Evolutionary conservation across 1,140 invertebrate genomes (phyloP), one percentile per base, ranked within the genome.

Genomic region (Lysiphlebus fabarum): DNA sequence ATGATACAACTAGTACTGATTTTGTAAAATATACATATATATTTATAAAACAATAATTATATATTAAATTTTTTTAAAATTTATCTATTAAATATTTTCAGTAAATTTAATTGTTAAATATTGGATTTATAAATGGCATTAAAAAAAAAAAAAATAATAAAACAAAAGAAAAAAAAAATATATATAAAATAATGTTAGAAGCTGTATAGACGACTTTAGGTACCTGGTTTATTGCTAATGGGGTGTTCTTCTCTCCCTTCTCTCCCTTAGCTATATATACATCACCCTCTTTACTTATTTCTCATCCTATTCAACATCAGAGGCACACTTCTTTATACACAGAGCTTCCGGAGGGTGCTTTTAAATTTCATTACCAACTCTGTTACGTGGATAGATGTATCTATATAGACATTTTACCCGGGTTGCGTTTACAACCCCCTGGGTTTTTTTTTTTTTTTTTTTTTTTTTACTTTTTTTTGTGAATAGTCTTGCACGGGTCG

Each of bases 361-460:
- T 74, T 70, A 71, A 73, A 72, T 74, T 74, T 74, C 70, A 74
- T 67, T 67, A 64, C 67, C 62, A 33, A 45, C 38, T 26, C 45
- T n/a, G 40, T 43, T 26, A n/a, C 12, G 34, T 36, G 49, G 56
- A 42, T 59, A 34, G 51, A 59, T 63, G 43, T 47, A 59, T 56
- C 60, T 36, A 54, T 26, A 26, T 49, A 56, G 62, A 63, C 56
- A 63, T 63, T 63, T 62, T 58, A 53, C 55, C 53, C 47, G 51
- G 42, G 61, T 62, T 62, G 59, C 62, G 57, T 63, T 59, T 59
- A 63, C 62, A 59, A 56, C 62, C 44, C 44, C 12, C 41, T 14
- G 33, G 47, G 17, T 17, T 45, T 1, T 14, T 34, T n/a, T 11
- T 10, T 6, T 34, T 8, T 34, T 51, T 6, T 51, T 36, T 51